Conservation (phyloP, 2,797 vertebrate species). For the Bradypodion pumilum region DNA sequence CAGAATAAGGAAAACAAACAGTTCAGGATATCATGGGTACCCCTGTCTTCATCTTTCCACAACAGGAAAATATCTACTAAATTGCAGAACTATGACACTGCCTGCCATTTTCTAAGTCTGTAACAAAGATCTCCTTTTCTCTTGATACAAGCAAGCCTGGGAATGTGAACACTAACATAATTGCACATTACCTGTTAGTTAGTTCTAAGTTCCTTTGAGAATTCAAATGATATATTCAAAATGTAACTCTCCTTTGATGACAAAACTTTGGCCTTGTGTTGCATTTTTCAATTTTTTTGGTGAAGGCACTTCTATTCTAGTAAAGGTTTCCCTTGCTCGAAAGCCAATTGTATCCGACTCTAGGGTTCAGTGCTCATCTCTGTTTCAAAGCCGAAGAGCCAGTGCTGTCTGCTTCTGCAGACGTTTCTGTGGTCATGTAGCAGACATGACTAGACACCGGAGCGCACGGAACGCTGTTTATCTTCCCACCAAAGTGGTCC, state of each 20-base stretch:
- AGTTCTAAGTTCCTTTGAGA: neutral
- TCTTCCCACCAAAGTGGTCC: too few relatives aligned
- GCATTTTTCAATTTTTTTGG: slow-evolving; percentile 64
- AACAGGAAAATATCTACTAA: neutral
- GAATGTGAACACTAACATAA: accelerated
- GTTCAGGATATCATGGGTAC: neutral
- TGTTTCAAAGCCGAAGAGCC: too few relatives aligned
- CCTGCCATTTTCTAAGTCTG: neutral
- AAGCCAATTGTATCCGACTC: too few relatives aligned
- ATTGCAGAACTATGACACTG: neutral
- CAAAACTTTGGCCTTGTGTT: slow-evolving; percentile 34
- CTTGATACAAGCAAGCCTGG: neutral
- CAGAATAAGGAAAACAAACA: neutral
- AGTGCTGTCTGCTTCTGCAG: too few relatives aligned
- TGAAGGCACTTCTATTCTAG: too few relatives aligned
- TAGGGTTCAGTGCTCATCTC: too few relatives aligned
- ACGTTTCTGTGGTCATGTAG: too few relatives aligned
- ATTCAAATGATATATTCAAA: slow-evolving; percentile 27
- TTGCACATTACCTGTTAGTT: neutral
- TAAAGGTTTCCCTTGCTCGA: too few relatives aligned
- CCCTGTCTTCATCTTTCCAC: neutral
- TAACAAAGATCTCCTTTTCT: slow-evolving; percentile 17
- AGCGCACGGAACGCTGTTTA: too few relatives aligned
- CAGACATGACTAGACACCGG: too few relatives aligned
- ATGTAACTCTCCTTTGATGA: slow-evolving; percentile 31